Conservation (phyloP, 1,140 invertebrate genomes). For the Acromyrmex heyeri region DNA sequence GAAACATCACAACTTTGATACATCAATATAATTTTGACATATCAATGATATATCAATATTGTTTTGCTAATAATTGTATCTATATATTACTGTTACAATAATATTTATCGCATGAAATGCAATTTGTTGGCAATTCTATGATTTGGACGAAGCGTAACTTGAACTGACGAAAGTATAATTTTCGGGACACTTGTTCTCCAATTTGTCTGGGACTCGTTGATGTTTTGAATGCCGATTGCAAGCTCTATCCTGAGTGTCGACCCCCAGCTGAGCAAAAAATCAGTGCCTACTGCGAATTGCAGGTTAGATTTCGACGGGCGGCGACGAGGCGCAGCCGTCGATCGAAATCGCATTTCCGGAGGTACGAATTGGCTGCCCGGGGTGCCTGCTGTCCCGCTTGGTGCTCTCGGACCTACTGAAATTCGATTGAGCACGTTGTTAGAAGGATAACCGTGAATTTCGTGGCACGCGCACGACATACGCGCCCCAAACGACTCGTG, state of each 20-base stretch:
- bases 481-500: slow-evolving; percentile 34
- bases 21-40: not conserved
- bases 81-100: not conserved
- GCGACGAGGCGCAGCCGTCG: slow-evolving; percentile 79
- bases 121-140: not conserved
- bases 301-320: slow-evolving; percentile 81
- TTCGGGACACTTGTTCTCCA: slow-evolving; percentile 29
- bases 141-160: slow-evolving; percentile 14
- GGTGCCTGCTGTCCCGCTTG: slow-evolving; percentile 36
- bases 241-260: not conserved
- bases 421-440: slow-evolving; percentile 69
- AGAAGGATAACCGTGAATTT: slow-evolving; percentile 72
- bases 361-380: slow-evolving; percentile 77
- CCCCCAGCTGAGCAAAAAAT: slow-evolving; percentile 66
- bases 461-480: slow-evolving; percentile 53
- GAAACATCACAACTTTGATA: not conserved
- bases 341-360: slow-evolving; percentile 84
- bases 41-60: not conserved
- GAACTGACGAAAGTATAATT: slow-evolving; percentile 26
- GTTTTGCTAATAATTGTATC: not conserved
- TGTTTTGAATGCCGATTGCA: slow-evolving; percentile 29
- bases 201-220: slow-evolving; percentile 38
- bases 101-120: not conserved
- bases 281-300: slow-evolving; percentile 77
- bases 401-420: slow-evolving; percentile 57